Evolutionary conservation across 2,113 vertebrate species (phyloP).

Genomic region (Grammomys surdaster): DNA sequence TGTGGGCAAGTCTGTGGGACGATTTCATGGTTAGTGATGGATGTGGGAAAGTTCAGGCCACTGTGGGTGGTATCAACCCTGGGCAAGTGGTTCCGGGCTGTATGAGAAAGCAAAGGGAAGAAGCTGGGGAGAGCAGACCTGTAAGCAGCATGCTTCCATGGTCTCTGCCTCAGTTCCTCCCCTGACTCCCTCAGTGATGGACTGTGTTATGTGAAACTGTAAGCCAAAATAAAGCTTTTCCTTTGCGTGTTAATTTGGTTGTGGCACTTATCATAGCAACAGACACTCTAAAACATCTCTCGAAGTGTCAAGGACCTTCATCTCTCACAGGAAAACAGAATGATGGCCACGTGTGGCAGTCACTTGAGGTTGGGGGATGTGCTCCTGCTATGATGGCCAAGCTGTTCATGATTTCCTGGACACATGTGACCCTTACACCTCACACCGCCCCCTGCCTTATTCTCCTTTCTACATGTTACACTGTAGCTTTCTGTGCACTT

Average conservation of each 20-base stretch:
- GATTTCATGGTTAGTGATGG: neutral
- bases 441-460: neutral
- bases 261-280: neutral
- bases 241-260: neutral
- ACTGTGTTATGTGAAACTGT: neutral
- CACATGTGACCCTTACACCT: neutral
- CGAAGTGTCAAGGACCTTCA: neutral
- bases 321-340: neutral
- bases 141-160: neutral
- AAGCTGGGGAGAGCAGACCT: neutral
- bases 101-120: neutral
- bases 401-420: neutral
- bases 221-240: neutral
- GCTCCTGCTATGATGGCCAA: neutral
- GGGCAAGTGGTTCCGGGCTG: neutral
- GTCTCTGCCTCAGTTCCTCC: neutral
- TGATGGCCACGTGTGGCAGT: neutral
- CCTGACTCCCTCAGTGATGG: neutral
- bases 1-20: neutral
- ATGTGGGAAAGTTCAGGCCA: neutral
- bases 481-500: neutral
- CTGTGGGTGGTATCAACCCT: neutral
- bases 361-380: neutral
- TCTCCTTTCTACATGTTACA: conserved; percentile 16
- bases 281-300: neutral